These are phyloP conservation scores for Leptinotarsa juncta DNA, from an alignment of 2,888 invertebrate genomes.

Conservation along the genomic window DNA sequence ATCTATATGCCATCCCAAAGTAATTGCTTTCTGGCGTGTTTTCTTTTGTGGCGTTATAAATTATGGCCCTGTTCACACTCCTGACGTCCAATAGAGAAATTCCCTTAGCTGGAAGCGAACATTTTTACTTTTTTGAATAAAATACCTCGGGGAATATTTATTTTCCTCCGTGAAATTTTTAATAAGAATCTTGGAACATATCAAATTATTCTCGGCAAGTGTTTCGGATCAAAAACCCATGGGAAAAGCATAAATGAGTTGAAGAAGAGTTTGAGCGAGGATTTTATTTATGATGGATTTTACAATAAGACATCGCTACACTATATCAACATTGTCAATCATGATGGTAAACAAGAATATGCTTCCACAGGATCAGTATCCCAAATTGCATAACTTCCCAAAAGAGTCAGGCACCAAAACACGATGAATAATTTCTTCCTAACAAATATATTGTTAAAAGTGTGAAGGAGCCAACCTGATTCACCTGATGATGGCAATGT, in stretches of 20 bases:
- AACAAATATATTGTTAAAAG: no score
- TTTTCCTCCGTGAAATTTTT: background rate
- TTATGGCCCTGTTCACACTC: conserved; percentile 16
- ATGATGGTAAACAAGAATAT: no score
- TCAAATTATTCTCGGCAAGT: conserved; percentile 7
- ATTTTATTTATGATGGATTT: background rate
- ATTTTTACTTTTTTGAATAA: conserved; percentile 1
- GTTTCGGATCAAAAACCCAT: background rate
- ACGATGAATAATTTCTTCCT: no score
- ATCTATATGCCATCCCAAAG: conserved; percentile 10
- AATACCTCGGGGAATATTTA: background rate
- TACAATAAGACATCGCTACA: no score
- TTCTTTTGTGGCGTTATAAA: conserved; percentile 12
- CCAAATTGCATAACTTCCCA: no score
- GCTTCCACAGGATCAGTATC: no score
- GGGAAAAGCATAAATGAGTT: background rate
- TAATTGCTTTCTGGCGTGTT: conserved; percentile 19
- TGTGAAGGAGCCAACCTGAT: no score
- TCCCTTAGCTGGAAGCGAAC: background rate
- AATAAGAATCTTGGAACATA: background rate
- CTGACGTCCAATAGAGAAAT: conserved; percentile 12
- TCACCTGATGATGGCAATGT: no score
- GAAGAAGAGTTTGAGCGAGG: background rate
- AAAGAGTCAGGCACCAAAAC: no score
- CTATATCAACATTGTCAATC: no score